phyloP scores from a whole-genome alignment of 2,888 invertebrate species.

The Rugalucina vietnamica region DNA sequence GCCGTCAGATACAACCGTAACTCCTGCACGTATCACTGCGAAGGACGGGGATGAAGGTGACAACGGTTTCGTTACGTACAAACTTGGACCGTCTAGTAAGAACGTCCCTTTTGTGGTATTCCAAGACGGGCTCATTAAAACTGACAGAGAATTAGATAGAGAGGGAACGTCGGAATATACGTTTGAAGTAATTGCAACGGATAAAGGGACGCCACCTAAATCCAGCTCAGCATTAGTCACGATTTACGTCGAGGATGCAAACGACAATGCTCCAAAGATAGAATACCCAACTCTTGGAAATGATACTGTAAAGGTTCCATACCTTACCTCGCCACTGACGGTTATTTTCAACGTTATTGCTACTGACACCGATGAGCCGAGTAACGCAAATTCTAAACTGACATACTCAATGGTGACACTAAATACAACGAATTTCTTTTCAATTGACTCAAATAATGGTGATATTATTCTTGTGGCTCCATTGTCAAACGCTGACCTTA shows the following conservation, averaged over 20 bases:
- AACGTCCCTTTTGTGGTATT: conserved; percentile 73
- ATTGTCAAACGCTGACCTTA: conserved; percentile 42
- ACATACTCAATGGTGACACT: conserved; percentile 65
- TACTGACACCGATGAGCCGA: conserved; percentile 67
- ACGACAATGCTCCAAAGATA: conserved; percentile 78
- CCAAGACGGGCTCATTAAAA: conserved; percentile 71
- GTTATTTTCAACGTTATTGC: conserved; percentile 67
- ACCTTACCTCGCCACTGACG: conserved; percentile 62
- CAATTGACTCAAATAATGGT: conserved; percentile 67
- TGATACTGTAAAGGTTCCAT: conserved; percentile 67
- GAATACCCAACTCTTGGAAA: conserved; percentile 69
- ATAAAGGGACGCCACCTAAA: conserved; percentile 68
- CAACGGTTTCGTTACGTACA: conserved; percentile 87
- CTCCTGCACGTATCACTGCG: conserved; percentile 91
- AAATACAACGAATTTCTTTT: conserved; percentile 68
- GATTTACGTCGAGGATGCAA: conserved; percentile 76
- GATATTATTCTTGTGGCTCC: conserved; percentile 64
- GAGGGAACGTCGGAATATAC: conserved; percentile 69
- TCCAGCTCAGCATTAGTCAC: conserved; percentile 70
- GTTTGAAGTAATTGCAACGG: conserved; percentile 75
- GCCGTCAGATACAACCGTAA: conserved; percentile 93
- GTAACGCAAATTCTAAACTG: conserved; percentile 68
- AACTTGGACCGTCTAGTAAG: conserved; percentile 16
- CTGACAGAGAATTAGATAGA: conserved; percentile 70
- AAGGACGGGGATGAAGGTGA: conserved; percentile 95